Evolutionary conservation across 2,113 vertebrate species (phyloP).

Genomic region (Clarias macrocephalus): DNA sequence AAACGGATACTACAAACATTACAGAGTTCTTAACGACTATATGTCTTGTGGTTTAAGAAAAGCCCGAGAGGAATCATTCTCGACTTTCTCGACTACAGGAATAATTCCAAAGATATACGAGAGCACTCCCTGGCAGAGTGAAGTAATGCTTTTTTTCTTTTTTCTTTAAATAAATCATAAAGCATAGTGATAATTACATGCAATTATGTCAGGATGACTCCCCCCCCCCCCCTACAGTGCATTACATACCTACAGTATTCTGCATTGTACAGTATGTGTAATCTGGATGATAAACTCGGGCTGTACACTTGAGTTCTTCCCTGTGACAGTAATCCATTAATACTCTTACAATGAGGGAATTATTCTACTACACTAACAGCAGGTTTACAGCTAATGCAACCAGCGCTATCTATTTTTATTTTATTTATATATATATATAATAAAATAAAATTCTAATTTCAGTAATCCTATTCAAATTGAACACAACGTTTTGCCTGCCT

Average conservation of each 20-base stretch:
- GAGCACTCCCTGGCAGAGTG: neutral
- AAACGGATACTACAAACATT: neutral
- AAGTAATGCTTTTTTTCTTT: neutral
- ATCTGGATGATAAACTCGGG: conserved; percentile 70
- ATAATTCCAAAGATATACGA: neutral
- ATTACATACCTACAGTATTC: neutral
- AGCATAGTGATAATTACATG: neutral
- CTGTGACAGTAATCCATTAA: conserved; percentile 73
- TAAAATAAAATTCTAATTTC: conserved; percentile 46
- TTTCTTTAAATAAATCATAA: neutral
- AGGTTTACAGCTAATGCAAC: conserved; percentile 61
- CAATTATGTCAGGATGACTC: neutral
- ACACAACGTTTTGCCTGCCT: conserved; percentile 1
- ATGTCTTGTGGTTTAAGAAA: neutral
- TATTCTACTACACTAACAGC: conserved; percentile 66
- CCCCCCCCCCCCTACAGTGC: neutral
- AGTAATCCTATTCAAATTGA: conserved; percentile 58
- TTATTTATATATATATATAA: neutral
- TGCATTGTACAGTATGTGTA: conserved; percentile 41
- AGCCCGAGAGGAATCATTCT: neutral
- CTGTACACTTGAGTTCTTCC: conserved; percentile 63
- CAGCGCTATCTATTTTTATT: conserved; percentile 43
- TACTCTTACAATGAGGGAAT: conserved; percentile 72
- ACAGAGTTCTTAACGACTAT: neutral
- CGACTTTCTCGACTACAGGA: neutral